These are phyloP conservation scores for Zosterops borbonicus DNA, from an alignment of 2,113 vertebrate species.

Conservation along the genomic window DNA sequence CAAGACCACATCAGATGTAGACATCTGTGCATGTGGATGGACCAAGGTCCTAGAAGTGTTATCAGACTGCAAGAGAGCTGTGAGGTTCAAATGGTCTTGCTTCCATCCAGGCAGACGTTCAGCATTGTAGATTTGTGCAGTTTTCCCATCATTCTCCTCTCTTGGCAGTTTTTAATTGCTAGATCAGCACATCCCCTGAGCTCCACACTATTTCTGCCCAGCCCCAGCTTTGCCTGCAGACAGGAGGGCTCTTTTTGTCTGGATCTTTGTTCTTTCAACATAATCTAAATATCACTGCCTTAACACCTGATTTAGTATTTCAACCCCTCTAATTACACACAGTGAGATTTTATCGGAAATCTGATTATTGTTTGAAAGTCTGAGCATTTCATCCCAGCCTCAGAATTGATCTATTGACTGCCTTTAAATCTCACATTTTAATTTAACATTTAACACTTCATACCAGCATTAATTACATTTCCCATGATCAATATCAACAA, in stretches of 20 bases:
- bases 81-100: not conserved
- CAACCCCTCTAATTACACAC: constrained; percentile 50
- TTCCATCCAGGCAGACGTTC: not conserved
- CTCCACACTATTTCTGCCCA: not conserved
- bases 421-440: constrained; percentile 39
- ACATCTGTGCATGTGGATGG: not conserved
- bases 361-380: constrained; percentile 56
- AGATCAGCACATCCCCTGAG: not conserved
- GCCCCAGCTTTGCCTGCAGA: not conserved
- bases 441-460: constrained; percentile 50
- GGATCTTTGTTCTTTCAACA: not conserved
- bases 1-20: not conserved
- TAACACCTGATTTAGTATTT: constrained; percentile 46
- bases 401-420: constrained; percentile 36
- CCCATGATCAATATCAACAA: not conserved
- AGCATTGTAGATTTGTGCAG: not conserved
- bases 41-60: not conserved
- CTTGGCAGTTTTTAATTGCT: not conserved
- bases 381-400: constrained; percentile 35
- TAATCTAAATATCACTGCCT: not conserved
- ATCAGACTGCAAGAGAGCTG: not conserved
- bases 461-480: constrained; percentile 6
- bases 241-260: not conserved
- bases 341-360: constrained; percentile 48
- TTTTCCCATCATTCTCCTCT: not conserved